A percentile compares a stretch with the other conserved stretches of the same genome.
phyloP scores from a whole-genome alignment of 2,797 vertebrate genomes.

The Odontamblyopus rebecca region DNA sequence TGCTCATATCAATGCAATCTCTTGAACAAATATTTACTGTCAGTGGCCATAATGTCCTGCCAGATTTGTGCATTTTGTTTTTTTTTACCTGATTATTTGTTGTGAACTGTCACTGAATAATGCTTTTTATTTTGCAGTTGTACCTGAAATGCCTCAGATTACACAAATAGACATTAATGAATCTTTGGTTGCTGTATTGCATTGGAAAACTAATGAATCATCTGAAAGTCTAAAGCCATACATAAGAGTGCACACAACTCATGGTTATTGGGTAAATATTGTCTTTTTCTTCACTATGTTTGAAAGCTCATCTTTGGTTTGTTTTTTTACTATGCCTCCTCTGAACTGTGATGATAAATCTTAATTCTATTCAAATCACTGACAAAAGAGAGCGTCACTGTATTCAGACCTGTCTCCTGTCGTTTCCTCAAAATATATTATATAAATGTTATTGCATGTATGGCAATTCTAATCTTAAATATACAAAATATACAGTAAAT shows the following conservation, averaged over 20 bases:
- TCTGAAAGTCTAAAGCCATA: slow-evolving; percentile 53
- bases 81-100: not conserved
- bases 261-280: slow-evolving; percentile 67
- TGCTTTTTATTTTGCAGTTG: slow-evolving; percentile 67
- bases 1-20: not conserved
- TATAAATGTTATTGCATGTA: not conserved
- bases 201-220: slow-evolving; percentile 72
- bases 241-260: slow-evolving; percentile 64
- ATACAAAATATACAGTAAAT: not conserved
- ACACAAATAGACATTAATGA: slow-evolving; percentile 58
- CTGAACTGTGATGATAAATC: not conserved
- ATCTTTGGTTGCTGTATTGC: slow-evolving; percentile 62
- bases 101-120: not conserved
- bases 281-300: not conserved
- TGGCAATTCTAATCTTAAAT: no score
- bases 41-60: not conserved
- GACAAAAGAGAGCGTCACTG: no score
- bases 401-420: no score
- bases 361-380: no score
- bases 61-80: not conserved
- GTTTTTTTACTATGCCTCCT: not conserved
- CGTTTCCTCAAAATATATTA: not conserved
- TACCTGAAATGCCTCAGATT: slow-evolving; percentile 78
- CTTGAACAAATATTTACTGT: not conserved
- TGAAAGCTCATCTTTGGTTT: not conserved